These are phyloP conservation scores for Indri indri DNA, from an alignment of 2,113 vertebrate species.

Conservation along the genomic window DNA sequence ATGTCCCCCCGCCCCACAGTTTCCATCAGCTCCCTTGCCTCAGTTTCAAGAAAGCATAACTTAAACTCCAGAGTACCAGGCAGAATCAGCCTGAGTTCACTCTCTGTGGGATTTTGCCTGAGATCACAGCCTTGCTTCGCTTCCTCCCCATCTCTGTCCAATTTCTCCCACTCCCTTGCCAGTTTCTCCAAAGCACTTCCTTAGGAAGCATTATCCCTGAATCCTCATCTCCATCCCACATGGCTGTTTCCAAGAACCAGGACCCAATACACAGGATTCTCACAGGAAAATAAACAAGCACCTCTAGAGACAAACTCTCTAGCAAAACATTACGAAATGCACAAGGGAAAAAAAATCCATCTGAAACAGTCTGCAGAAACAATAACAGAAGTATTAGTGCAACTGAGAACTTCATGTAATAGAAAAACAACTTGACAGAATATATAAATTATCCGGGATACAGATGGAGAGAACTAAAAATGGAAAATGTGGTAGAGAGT, in stretches of 20 bases:
- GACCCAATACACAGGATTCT: not conserved
- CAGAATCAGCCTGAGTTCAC: not conserved
- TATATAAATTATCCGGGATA: not conserved
- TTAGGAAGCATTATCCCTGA: not conserved
- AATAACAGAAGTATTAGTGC: not conserved
- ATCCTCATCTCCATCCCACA: not conserved
- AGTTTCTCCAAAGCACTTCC: not conserved
- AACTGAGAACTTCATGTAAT: not conserved
- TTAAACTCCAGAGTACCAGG: not conserved
- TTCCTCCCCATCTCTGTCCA: not conserved
- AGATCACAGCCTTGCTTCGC: not conserved
- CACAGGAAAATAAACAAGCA: conserved; percentile 1
- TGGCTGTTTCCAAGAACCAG: not conserved
- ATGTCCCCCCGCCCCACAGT: rapidly evolving
- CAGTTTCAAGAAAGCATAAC: not conserved
- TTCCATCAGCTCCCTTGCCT: not conserved
- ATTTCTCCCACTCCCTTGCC: not conserved
- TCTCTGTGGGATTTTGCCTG: not conserved
- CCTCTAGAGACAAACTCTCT: not conserved
- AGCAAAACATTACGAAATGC: not conserved
- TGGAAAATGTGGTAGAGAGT: not conserved
- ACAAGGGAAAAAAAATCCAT: not conserved
- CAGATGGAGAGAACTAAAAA: not conserved
- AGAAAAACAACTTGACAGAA: conserved; percentile 36
- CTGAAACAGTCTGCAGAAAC: not conserved